Evolutionary conservation across 2,113 vertebrate species (phyloP).

Genomic region (Laticauda colubrina): DNA sequence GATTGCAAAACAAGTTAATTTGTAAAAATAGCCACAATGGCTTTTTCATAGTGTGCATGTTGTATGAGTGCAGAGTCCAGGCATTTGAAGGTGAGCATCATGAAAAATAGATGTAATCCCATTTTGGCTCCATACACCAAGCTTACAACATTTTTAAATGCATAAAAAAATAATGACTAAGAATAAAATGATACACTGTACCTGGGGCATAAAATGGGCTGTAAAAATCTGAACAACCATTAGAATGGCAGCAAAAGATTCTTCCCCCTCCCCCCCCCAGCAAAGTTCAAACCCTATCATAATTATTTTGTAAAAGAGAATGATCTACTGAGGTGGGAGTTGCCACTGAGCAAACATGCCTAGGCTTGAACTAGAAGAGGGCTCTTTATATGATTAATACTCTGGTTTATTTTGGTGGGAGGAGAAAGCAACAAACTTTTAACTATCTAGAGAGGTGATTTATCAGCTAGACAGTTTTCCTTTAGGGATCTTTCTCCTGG

Average conservation of each 20-base stretch:
- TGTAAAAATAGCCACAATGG: background rate
- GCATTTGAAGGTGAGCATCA: background rate
- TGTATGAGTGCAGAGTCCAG: background rate
- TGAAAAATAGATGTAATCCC: background rate
- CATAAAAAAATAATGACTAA: background rate
- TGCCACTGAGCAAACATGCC: background rate
- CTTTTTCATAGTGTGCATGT: background rate
- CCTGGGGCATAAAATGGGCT: background rate
- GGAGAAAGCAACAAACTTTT: conserved; percentile 1
- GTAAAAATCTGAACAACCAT: background rate
- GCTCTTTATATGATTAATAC: background rate
- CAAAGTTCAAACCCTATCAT: background rate
- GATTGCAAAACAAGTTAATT: background rate
- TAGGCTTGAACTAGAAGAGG: background rate
- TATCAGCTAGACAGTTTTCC: conserved; percentile 43
- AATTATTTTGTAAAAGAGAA: background rate
- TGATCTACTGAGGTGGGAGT: background rate
- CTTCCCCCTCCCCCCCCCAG: background rate
- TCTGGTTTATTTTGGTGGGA: conserved; percentile 12
- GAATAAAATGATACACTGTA: background rate
- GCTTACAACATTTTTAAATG: background rate
- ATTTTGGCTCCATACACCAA: background rate
- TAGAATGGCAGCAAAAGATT: background rate
- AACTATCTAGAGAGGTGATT: conserved; percentile 24
- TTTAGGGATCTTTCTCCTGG: conserved; percentile 23